A percentile compares a stretch with the other conserved stretches of the same genome.
Conservation (phyloP, 64 coral and sea anemone genomes). For the Montipora cactus region DNA sequence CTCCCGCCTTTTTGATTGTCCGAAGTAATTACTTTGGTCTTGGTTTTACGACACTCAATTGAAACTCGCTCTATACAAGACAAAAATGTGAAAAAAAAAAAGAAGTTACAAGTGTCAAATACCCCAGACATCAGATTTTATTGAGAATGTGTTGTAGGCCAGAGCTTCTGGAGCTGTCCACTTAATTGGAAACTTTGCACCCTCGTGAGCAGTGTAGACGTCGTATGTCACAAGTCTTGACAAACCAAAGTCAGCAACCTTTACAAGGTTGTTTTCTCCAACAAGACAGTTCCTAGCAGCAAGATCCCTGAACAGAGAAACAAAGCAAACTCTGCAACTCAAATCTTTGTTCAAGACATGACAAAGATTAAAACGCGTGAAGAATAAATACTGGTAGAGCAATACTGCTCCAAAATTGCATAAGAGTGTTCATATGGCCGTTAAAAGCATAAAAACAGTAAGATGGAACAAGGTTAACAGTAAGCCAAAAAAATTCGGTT, state of each 20-base stretch:
- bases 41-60: too few species aligned
- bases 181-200: constrained; percentile 98
- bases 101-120: not conserved
- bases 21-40: too few species aligned
- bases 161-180: constrained; percentile 99
- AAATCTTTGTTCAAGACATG: not conserved
- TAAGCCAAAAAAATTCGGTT: too few species aligned
- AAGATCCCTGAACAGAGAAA: constrained; percentile 79
- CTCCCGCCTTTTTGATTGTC: too few species aligned
- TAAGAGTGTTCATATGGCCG: too few species aligned
- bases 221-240: constrained; percentile 92
- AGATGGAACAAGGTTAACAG: too few species aligned
- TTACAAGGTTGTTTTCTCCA: constrained; percentile 93
- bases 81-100: not conserved
- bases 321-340: not conserved
- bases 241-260: constrained; percentile 98
- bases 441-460: too few species aligned
- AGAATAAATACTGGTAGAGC: too few species aligned
- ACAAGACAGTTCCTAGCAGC: constrained; percentile 97
- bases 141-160: constrained; percentile 94
- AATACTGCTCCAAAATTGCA: too few species aligned
- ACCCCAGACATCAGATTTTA: constrained; percentile 99
- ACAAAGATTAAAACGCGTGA: too few species aligned
- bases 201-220: constrained; percentile 95
- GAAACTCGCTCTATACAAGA: not conserved